Base-by-base conservation (phyloP, 2,888 invertebrate species). In the Megaustenia siamemsis region DNA sequence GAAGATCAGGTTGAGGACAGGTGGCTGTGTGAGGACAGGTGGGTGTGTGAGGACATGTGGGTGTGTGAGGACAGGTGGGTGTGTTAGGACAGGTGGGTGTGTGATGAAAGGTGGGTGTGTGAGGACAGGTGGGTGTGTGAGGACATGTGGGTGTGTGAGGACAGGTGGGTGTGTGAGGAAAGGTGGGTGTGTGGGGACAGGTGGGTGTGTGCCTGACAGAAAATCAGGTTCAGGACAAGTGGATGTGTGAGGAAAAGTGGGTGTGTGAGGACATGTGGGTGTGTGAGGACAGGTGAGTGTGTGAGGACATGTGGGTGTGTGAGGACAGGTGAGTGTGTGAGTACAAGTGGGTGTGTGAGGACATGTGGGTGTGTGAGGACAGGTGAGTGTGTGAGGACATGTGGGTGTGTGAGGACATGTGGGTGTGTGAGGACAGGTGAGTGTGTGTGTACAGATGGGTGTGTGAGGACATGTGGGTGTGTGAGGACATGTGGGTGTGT, bases 21-120 rank as follows among this genome's bases (percentile, higher is more conserved):
- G 32, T 76, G 35, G 28, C 18, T 3, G 12, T 69, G 28, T 73
- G 40, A 63, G 89, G 90, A 77, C 92, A 99, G 99, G 95, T 99
- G 45, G 40, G 71, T 38, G 68, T 8, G 68, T n/a, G n/a, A n/a
- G n/a, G n/a, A n/a, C n/a, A n/a, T n/a, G n/a, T n/a, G n/a, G n/a
- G n/a, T n/a, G n/a, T n/a, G n/a, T n/a, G n/a, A n/a, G n/a, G n/a
- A n/a, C n/a, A n/a, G n/a, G n/a, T n/a, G n/a, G n/a, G n/a, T n/a
- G n/a, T n/a, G n/a, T n/a, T n/a, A n/a, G n/a, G n/a, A n/a, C n/a
- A n/a, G n/a, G n/a, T n/a, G n/a, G n/a, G n/a, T n/a, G n/a, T n/a
- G n/a, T n/a, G n/a, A n/a, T n/a, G n/a, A n/a, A n/a, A n/a, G n/a
- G n/a, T n/a, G n/a, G n/a, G n/a, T n/a, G n/a, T n/a, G n/a, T n/a